Conservation (phyloP, 2,888 invertebrate genomes). For the Dasysyrphus tricinctus region DNA sequence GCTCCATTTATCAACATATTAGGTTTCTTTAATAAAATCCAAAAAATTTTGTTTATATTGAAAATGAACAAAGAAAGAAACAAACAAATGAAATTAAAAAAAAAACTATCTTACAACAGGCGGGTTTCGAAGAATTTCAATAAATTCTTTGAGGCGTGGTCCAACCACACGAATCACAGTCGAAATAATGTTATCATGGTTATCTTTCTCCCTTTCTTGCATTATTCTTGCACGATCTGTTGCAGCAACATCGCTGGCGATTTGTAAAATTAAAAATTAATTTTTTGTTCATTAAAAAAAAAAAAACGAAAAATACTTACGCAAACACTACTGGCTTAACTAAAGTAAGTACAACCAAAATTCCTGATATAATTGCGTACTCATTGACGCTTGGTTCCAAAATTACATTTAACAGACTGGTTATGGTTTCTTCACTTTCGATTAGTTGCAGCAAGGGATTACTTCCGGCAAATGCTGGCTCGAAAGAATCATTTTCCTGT, state of each 20-base stretch:
- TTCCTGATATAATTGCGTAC: slow-evolving; percentile 91
- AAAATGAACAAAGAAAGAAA: not conserved
- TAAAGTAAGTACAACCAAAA: slow-evolving; percentile 90
- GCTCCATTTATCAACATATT: slow-evolving; percentile 89
- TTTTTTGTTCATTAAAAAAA: too few species aligned
- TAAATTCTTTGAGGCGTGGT: slow-evolving; percentile 88
- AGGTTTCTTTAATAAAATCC: slow-evolving; percentile 84
- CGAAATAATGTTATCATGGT: slow-evolving; percentile 86
- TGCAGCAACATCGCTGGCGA: slow-evolving; percentile 82
- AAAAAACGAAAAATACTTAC: slow-evolving; percentile 77
- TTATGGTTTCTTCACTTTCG: slow-evolving; percentile 87
- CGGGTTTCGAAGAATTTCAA: slow-evolving; percentile 87
- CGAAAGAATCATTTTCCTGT: slow-evolving; percentile 84
- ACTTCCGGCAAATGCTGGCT: slow-evolving; percentile 81
- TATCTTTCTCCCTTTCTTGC: slow-evolving; percentile 84
- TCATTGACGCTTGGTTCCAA: slow-evolving; percentile 87
- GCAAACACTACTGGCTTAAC: slow-evolving; percentile 83
- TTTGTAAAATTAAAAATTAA: not conserved
- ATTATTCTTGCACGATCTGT: slow-evolving; percentile 80
- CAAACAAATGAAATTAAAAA: not conserved
- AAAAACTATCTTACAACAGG: slow-evolving; percentile 86
- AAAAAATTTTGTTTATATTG: not conserved
- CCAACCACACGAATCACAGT: slow-evolving; percentile 87
- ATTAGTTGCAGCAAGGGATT: slow-evolving; percentile 90
- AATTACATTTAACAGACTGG: slow-evolving; percentile 89